These are phyloP conservation scores for Hemicrepidius hirtus DNA, from an alignment of 2,888 invertebrate genomes.

Conservation along the genomic window DNA sequence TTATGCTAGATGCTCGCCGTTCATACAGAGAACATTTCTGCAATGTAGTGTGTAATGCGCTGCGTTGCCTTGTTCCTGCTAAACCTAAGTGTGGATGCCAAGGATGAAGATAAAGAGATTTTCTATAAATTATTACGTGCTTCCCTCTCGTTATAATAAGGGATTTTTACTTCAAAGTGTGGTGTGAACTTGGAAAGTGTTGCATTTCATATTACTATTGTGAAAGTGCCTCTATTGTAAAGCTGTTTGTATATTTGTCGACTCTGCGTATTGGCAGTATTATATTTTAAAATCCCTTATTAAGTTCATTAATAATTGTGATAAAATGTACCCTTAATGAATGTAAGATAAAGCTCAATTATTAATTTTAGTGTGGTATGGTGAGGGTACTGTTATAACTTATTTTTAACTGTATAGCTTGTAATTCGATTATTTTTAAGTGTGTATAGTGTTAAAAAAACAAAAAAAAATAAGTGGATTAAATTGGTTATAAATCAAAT, in stretches of 20 bases:
- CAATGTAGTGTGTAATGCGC: conserved; percentile 62
- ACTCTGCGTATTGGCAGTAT: conserved; percentile 40
- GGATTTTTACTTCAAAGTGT: conserved; percentile 13
- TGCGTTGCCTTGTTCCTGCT: conserved; percentile 67
- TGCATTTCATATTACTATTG: conserved; percentile 22
- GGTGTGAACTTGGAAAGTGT: conserved; percentile 13
- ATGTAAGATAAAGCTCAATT: conserved; percentile 50
- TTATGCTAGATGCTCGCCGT: conserved; percentile 61
- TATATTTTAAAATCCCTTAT: conserved; percentile 40
- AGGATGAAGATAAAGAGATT: conserved; percentile 51
- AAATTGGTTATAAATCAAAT: conserved; percentile 24
- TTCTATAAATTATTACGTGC: conserved; percentile 27
- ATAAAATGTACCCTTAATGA: conserved; percentile 48
- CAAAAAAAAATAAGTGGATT: conserved; percentile 13
- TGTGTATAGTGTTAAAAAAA: conserved; percentile 20
- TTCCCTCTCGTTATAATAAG: conserved; percentile 29
- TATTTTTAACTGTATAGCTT: conserved; percentile 36
- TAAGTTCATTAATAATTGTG: conserved; percentile 51
- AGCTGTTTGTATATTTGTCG: conserved; percentile 19
- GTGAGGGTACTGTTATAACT: conserved; percentile 41
- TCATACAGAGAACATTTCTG: conserved; percentile 63
- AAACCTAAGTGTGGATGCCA: conserved; percentile 68
- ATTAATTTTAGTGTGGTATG: conserved; percentile 48
- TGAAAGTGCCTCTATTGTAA: conserved; percentile 44
- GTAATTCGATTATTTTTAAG: conserved; percentile 2